A percentile compares a stretch with the other conserved stretches of the same genome.
phyloP scores from a whole-genome alignment of 2,797 vertebrate genomes.

The Megaceryle alcyon region DNA sequence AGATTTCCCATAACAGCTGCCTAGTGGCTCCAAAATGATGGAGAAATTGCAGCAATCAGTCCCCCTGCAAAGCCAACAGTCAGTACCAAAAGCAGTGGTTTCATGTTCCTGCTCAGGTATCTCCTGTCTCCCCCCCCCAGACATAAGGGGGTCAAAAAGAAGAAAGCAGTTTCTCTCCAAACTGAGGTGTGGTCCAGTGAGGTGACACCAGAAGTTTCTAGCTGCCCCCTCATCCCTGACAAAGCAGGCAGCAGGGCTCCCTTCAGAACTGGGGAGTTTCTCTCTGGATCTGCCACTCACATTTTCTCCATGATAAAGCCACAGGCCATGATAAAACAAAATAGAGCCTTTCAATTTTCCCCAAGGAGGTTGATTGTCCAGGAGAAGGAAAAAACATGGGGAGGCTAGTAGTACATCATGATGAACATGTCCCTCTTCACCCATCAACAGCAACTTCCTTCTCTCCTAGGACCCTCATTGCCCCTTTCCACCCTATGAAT shows the following conservation, averaged over 20 bases:
- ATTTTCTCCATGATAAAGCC: not conserved
- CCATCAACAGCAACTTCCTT: not conserved
- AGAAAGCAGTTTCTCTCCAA: not conserved
- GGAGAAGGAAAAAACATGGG: not conserved
- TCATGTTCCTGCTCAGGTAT: not conserved
- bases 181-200: not conserved
- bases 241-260: not conserved
- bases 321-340: not conserved
- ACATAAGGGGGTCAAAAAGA: not conserved
- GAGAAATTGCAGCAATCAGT: not conserved
- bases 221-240: not conserved
- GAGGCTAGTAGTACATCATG: not conserved
- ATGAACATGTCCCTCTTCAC: fast-evolving
- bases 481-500: not conserved
- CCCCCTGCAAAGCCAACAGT: not conserved
- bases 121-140: not conserved
- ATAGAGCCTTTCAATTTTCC: not conserved
- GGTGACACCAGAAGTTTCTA: not conserved
- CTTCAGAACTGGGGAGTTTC: not conserved
- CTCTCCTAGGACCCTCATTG: not conserved
- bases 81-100: not conserved
- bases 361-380: not conserved
- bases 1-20: not conserved
- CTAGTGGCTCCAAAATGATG: not conserved
- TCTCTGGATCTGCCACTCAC: not conserved